Percentiles rank a stretch among this genome's conserved stretches.
Conservation (phyloP, 2,797 vertebrate genomes). For the Pseudochromis fuscus region DNA sequence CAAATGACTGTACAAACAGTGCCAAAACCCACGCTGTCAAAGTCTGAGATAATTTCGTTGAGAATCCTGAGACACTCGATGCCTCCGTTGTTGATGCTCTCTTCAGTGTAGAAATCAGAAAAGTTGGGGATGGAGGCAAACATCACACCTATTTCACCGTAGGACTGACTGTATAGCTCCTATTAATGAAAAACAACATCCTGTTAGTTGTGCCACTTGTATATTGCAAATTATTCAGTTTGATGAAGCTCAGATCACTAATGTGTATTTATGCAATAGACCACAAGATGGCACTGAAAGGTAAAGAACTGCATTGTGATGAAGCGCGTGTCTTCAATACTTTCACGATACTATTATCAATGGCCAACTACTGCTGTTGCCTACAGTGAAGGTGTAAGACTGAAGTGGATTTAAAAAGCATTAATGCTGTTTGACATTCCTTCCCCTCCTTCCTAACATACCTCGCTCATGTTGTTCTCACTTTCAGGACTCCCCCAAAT, state of each 20-base stretch:
- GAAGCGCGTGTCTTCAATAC: not conserved
- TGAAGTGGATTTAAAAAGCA: not conserved
- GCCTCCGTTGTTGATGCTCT: conserved; percentile 96
- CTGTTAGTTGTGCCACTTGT: not conserved
- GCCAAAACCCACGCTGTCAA: conserved; percentile 90
- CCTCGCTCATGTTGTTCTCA: not conserved
- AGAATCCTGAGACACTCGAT: conserved; percentile 97
- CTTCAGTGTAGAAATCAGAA: conserved; percentile 97
- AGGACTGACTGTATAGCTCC: conserved; percentile 97
- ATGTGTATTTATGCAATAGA: conserved; percentile 4
- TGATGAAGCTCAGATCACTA: not conserved
- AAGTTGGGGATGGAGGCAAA: conserved; percentile 98
- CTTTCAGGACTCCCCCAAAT: not conserved
- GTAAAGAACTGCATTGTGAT: not conserved
- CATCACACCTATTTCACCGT: conserved; percentile 96
- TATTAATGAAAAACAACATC: conserved; percentile 56
- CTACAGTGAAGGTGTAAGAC: not conserved
- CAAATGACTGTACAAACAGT: conserved; percentile 10
- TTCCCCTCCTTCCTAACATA: not conserved
- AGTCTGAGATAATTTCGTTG: conserved; percentile 98
- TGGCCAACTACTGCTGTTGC: not conserved
- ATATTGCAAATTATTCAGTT: not conserved
- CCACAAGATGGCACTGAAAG: conserved; percentile 63
- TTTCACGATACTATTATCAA: not conserved
- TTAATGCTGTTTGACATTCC: not conserved